phyloP scores from a whole-genome alignment of 1,140 invertebrate species.

The Forficula auricularia region DNA sequence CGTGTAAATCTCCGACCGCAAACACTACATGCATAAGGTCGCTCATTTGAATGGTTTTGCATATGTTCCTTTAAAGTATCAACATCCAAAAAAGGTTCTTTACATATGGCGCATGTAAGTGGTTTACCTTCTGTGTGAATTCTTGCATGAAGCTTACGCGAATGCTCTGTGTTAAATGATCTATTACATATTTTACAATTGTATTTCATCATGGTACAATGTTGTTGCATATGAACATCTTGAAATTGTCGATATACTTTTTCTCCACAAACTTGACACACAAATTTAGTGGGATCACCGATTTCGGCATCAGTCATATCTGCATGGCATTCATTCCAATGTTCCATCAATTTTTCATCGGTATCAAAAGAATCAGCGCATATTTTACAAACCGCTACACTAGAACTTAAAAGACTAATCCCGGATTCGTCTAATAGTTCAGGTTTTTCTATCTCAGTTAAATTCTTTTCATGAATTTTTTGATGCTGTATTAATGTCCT shows the following conservation, averaged over 20 bases:
- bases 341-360: too few species aligned
- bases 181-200: constrained; percentile 45
- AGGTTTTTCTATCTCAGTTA: too few species aligned
- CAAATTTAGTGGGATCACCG: constrained; percentile 16
- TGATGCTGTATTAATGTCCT: too few species aligned
- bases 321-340: too few species aligned
- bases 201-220: constrained; percentile 31
- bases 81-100: constrained; percentile 18
- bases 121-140: constrained; percentile 38
- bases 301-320: too few species aligned
- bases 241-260: constrained; percentile 38
- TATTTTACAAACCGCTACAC: too few species aligned
- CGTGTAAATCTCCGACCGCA: constrained; percentile 73
- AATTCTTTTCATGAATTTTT: too few species aligned
- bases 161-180: constrained; percentile 41
- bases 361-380: too few species aligned
- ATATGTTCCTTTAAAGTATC: constrained; percentile 40
- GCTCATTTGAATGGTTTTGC: constrained; percentile 44
- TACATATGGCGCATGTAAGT: constrained; percentile 21
- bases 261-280: constrained; percentile 33
- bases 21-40: constrained; percentile 70
- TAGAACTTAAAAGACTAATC: too few species aligned
- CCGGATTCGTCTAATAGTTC: too few species aligned
- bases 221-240: constrained; percentile 42
- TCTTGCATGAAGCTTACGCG: constrained; percentile 48